Evolutionary conservation across 2,797 vertebrate genomes (phyloP).

Genomic region (Acropternis orthonyx): DNA sequence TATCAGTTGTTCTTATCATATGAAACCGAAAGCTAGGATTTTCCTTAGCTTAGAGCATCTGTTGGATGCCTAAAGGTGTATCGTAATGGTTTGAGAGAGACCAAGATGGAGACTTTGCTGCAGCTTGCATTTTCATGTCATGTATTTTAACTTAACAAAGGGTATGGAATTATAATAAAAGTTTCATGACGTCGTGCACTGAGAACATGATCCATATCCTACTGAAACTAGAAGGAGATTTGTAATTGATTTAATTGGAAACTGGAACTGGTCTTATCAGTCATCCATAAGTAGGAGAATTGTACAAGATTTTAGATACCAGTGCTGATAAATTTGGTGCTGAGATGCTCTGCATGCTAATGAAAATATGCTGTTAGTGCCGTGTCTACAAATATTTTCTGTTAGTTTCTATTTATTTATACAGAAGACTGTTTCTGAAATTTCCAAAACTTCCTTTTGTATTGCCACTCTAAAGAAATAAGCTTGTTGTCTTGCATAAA

Average conservation of each 20-base stretch:
- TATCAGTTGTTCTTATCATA: neutral
- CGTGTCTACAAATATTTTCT: neutral
- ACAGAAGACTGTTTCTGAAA: neutral
- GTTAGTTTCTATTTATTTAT: neutral
- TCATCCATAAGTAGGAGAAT: neutral
- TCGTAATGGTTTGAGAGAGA: neutral
- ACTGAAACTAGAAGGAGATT: neutral
- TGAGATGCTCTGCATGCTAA: neutral
- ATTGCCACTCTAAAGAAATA: neutral
- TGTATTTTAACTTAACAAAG: conserved; percentile 5
- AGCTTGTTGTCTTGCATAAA: neutral
- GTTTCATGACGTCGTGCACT: neutral
- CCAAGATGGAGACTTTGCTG: neutral
- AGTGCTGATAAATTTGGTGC: neutral
- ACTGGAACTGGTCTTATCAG: neutral
- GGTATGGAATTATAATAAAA: neutral
- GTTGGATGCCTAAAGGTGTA: neutral
- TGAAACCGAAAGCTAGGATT: conserved; percentile 3
- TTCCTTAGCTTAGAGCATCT: neutral
- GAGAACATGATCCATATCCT: neutral
- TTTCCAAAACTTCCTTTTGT: neutral
- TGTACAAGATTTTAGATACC: neutral
- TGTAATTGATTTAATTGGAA: neutral
- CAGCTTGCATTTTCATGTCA: neutral
- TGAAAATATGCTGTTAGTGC: neutral